These are phyloP conservation scores for Ligdia adustata DNA, from an alignment of 2,888 invertebrate species.

Conservation along the genomic window DNA sequence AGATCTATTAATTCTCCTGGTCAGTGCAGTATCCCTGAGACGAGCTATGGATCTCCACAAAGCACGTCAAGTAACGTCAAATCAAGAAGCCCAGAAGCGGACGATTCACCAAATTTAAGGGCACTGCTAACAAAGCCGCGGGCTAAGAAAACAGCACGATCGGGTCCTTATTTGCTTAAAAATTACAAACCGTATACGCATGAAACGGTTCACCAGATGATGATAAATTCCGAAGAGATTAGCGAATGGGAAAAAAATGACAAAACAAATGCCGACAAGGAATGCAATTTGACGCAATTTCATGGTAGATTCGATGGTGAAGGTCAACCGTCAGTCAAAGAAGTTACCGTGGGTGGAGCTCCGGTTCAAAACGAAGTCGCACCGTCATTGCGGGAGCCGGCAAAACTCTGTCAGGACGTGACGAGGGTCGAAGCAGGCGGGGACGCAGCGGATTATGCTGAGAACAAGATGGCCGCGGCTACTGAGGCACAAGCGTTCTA, in stretches of 20 bases:
- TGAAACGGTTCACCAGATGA: slow-evolving; percentile 58
- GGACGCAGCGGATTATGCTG: slow-evolving; percentile 71
- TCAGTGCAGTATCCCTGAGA: slow-evolving; percentile 64
- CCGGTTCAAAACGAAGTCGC: slow-evolving; percentile 57
- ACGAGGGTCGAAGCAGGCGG: slow-evolving; percentile 77
- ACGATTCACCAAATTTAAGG: slow-evolving; percentile 84
- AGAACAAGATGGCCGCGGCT: slow-evolving; percentile 74
- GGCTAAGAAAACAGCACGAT: slow-evolving; percentile 48
- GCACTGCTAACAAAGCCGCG: slow-evolving; percentile 78
- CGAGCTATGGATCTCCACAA: slow-evolving; percentile 70
- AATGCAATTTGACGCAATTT: slow-evolving; percentile 77
- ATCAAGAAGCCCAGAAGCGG: slow-evolving; percentile 55
- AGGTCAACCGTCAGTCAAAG: slow-evolving; percentile 67
- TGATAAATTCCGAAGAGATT: slow-evolving; percentile 56
- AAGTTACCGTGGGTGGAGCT: slow-evolving; percentile 68
- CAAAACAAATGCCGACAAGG: slow-evolving; percentile 53
- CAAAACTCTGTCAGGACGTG: slow-evolving; percentile 72
- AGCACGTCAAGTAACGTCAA: slow-evolving; percentile 61
- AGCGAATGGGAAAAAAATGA: slow-evolving; percentile 67
- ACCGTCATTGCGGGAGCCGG: slow-evolving; percentile 64
- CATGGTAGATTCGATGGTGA: slow-evolving; percentile 70
- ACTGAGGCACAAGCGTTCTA: slow-evolving; percentile 70
- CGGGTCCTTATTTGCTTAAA: slow-evolving; percentile 57
- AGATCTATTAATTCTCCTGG: slow-evolving; percentile 66
- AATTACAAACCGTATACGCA: slow-evolving; percentile 57